A percentile compares a stretch with the other conserved stretches of the same genome.
These are phyloP conservation scores for Tolmerus cingulatus DNA, from an alignment of 2,888 invertebrate genomes.

Conservation along the genomic window DNA sequence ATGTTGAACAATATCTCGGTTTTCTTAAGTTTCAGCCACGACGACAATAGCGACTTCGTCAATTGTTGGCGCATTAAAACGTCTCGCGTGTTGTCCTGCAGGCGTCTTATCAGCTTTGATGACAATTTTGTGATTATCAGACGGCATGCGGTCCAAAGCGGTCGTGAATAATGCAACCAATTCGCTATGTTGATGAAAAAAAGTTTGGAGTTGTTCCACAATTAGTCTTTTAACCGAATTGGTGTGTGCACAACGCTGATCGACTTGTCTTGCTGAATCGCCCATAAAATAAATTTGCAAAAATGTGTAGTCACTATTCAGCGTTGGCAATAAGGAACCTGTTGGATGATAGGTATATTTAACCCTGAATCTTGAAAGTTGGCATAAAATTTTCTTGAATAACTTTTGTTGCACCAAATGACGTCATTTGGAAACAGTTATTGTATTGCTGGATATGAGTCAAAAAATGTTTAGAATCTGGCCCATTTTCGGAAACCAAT, in stretches of 20 bases:
- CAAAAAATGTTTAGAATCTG: conserved; percentile 46
- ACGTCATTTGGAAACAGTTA: conserved; percentile 35
- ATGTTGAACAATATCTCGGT: conserved; percentile 55
- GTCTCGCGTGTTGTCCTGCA: conserved; percentile 53
- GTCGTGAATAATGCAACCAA: conserved; percentile 54
- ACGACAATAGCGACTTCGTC: conserved; percentile 57
- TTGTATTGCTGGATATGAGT: conserved; percentile 36
- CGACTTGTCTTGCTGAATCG: conserved; percentile 16
- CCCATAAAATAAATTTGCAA: conserved; percentile 39
- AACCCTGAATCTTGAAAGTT: conserved; percentile 20
- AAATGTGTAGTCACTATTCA: conserved; percentile 26
- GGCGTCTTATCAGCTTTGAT: conserved; percentile 57
- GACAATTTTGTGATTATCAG: conserved; percentile 55
- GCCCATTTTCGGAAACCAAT: conserved; percentile 38
- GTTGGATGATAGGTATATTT: conserved; percentile 1
- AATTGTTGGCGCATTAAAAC: conserved; percentile 57
- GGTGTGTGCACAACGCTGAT: conserved; percentile 25
- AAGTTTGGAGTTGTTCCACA: conserved; percentile 46
- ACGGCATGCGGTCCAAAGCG: conserved; percentile 54
- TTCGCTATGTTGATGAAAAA: conserved; percentile 43
- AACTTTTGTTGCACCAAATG: conserved; percentile 42
- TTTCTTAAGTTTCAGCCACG: conserved; percentile 54
- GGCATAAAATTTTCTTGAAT: conserved; percentile 43
- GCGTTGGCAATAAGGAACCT: conserved; percentile 5
- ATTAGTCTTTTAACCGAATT: conserved; percentile 46